Percentiles rank a stretch among this genome's conserved stretches.
These are phyloP conservation scores for Bombus fervidus DNA, from an alignment of 1,140 invertebrate genomes.

Conservation along the genomic window DNA sequence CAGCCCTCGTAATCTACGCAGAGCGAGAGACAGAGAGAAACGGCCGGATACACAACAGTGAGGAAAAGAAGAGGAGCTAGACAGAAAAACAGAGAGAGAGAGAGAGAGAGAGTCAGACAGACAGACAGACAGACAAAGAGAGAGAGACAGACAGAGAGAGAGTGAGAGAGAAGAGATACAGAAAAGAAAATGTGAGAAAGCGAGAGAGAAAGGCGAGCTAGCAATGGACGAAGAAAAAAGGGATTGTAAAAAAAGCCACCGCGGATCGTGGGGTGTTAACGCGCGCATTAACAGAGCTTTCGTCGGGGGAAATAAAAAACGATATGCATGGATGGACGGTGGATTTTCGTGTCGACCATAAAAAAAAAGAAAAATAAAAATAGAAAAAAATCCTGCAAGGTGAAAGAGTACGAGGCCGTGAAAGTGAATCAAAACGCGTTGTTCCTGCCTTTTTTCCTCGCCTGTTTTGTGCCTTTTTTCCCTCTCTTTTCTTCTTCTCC, in stretches of 20 bases:
- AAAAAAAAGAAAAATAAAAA: background rate
- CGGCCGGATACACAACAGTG: too few relatives aligned
- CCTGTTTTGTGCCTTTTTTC: too few relatives aligned
- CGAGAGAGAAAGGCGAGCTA: background rate
- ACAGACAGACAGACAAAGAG: background rate
- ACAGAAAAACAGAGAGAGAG: background rate
- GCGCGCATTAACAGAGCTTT: slow-evolving; percentile 51
- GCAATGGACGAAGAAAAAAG: slow-evolving; percentile 30
- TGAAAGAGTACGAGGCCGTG: slow-evolving; percentile 41
- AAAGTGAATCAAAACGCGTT: slow-evolving; percentile 51
- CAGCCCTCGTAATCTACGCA: slow-evolving; percentile 45
- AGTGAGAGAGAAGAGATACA: background rate
- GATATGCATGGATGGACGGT: slow-evolving; percentile 50
- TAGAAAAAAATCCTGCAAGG: slow-evolving; percentile 30
- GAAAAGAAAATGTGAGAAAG: slow-evolving; percentile 1
- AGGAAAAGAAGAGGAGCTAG: background rate
- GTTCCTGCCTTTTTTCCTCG: slow-evolving; percentile 29
- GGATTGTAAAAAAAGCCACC: slow-evolving; percentile 19
- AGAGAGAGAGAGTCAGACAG: slow-evolving; percentile 1
- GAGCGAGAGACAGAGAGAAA: slow-evolving; percentile 25
- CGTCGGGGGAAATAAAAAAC: slow-evolving; percentile 48
- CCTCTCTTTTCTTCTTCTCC: background rate
- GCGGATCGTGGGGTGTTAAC: slow-evolving; percentile 46
- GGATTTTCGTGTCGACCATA: slow-evolving; percentile 36
- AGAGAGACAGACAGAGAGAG: slow-evolving; percentile 24